These are phyloP conservation scores for Spongilla lacustris DNA, from an alignment of 37 sponge, comb jelly and placozoan genomes.

Conservation along the genomic window DNA sequence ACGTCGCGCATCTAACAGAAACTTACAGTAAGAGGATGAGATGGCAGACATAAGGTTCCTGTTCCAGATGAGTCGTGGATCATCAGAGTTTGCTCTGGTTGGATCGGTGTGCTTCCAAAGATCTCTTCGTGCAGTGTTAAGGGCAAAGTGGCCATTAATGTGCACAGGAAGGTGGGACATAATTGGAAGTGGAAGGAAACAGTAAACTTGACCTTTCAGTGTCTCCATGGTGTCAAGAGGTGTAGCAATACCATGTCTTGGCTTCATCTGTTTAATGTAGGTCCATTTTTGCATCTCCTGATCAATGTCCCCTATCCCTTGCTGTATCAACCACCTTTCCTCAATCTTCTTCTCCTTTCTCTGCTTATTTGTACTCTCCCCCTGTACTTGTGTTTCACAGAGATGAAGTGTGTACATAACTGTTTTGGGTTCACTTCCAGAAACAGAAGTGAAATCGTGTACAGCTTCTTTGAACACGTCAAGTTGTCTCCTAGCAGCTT, in stretches of 20 bases:
- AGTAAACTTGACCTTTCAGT: slow-evolving; percentile 48
- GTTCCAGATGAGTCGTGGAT: slow-evolving; percentile 61
- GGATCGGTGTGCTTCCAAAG: slow-evolving; percentile 54
- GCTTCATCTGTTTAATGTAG: slow-evolving; percentile 12
- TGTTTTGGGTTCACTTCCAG: neutral
- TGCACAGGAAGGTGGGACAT: slow-evolving; percentile 62
- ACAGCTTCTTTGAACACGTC: neutral
- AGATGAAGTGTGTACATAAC: neutral
- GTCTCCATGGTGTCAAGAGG: neutral
- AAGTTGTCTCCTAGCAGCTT: neutral
- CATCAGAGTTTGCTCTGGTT: slow-evolving; percentile 9
- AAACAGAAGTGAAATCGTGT: neutral
- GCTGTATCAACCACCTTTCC: slow-evolving; percentile 71
- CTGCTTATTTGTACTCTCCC: neutral
- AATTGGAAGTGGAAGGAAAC: slow-evolving; percentile 78
- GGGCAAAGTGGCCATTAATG: slow-evolving; percentile 77
- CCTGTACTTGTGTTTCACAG: neutral
- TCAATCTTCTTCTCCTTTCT: neutral
- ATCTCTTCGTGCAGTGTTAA: slow-evolving; percentile 60
- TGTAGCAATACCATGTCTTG: slow-evolving; percentile 62
- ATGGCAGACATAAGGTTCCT: slow-evolving; percentile 46
- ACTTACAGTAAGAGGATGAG: slow-evolving; percentile 64
- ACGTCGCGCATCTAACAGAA: slow-evolving; percentile 17
- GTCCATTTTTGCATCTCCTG: slow-evolving; percentile 24
- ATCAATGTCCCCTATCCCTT: slow-evolving; percentile 60